Evolutionary conservation across 2,113 vertebrate genomes (phyloP).

Genomic region (Catagonus wagneri): DNA sequence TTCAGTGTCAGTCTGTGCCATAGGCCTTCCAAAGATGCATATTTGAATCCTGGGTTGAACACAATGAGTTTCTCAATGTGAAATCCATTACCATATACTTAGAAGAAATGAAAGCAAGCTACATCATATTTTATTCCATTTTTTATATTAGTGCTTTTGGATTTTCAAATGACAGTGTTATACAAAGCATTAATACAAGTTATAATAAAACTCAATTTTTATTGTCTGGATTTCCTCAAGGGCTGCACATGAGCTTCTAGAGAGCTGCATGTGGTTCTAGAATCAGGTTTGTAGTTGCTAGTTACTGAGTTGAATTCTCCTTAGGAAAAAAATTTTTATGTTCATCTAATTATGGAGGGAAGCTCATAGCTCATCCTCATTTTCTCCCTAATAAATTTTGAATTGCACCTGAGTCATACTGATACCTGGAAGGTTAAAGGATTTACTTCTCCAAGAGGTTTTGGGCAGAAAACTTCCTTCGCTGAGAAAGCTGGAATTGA

Average conservation of each 20-base stretch:
- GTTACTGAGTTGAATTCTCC: background rate
- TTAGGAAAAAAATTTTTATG: background rate
- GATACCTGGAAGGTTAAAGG: background rate
- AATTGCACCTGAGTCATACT: background rate
- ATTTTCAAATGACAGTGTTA: background rate
- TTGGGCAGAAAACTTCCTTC: background rate
- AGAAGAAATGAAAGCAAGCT: background rate
- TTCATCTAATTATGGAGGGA: background rate
- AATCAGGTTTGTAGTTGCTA: background rate
- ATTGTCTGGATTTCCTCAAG: background rate
- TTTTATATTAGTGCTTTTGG: background rate
- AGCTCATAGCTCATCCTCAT: background rate
- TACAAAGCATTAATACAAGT: background rate
- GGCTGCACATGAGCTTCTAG: background rate
- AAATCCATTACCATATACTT: background rate
- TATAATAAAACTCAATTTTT: background rate
- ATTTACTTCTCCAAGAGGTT: background rate
- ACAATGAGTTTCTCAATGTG: background rate
- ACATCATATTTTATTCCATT: background rate
- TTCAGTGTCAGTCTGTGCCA: background rate
- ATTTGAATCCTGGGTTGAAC: background rate
- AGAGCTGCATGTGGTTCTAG: background rate
- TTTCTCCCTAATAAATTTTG: background rate
- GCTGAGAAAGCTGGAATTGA: background rate
- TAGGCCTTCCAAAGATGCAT: background rate